Evolutionary conservation across 2,888 invertebrate species (phyloP), one percentile per base, ranked within the genome.

Genomic region (Caenorhabditis macrosperma): DNA sequence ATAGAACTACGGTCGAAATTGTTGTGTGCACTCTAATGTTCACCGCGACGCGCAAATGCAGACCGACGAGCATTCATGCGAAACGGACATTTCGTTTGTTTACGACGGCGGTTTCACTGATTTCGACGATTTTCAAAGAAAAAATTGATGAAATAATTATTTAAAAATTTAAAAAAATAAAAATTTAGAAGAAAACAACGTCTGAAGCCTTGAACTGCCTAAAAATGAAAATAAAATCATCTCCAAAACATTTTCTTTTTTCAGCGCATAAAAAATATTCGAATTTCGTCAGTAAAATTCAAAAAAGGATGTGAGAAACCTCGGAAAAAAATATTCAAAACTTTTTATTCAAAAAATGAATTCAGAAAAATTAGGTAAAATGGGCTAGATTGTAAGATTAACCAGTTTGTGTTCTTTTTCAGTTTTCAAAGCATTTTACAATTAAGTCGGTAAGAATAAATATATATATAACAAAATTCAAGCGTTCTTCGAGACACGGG

Each of bases 401-500:
- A 46, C 46, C 20, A 22, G 22, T 46, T 6, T 46, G 20, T 22
- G 5, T 46, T 20, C 17, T 22, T 22, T 22, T 20, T 4, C n/a
- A 22, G 6, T 22, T 22, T 20, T 4, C n/a, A 22, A 17, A 46
- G 4, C 12, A 15, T 46, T 67, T 33, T 67, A n/a, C n/a, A n/a
- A n/a, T 33, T 67, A 15, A 7, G 12, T 30, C 33, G n/a, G n/a
- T n/a, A 38, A 57, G 22, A 57, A 57, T 35, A 20, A 38, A 35
- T 30, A 66, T 17, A 26, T n/a, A 46, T n/a, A n/a, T n/a, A 46
- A 17, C 9, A 1, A 50, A 28, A 26, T 15, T 66, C 50, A 66
- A 67, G 78, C 78, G 50, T 52, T 61, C 67, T 72, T 67, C 15
- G 72, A 61, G 22, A 24, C 35, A 41, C 80, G 60, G 9, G 76